phyloP scores from a whole-genome alignment of 2,113 vertebrate species.

The Syrmaticus mikado region DNA sequence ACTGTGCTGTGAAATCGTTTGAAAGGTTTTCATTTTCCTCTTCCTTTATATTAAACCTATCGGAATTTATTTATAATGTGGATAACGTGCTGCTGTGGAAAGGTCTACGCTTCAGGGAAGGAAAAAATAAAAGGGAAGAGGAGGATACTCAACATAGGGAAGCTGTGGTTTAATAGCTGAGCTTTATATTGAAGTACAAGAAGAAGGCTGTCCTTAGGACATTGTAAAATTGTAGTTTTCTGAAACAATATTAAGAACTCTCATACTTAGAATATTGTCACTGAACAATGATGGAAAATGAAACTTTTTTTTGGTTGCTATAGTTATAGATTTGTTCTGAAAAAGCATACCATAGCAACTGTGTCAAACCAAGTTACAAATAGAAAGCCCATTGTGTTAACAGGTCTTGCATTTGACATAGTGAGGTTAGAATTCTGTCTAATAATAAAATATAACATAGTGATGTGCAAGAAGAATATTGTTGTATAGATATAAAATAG shows the following conservation, averaged over 20 bases:
- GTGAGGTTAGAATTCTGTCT: not conserved
- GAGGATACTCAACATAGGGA: not conserved
- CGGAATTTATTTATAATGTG: not conserved
- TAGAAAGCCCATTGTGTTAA: not conserved
- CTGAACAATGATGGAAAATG: not conserved
- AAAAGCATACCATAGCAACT: not conserved
- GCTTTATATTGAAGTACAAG: not conserved
- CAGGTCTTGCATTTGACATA: not conserved
- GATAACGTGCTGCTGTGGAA: not conserved
- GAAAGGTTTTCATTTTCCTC: not conserved
- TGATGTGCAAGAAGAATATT: not conserved
- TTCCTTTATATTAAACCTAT: not conserved
- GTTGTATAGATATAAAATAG: not conserved
- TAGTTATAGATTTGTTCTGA: not conserved
- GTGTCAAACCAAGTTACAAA: not conserved
- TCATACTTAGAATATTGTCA: not conserved
- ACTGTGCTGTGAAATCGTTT: not conserved
- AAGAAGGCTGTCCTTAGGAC: not conserved
- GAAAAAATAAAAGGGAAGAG: not conserved
- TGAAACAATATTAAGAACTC: not conserved
- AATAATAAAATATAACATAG: not conserved
- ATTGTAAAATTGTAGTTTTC: not conserved
- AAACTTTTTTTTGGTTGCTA: not conserved
- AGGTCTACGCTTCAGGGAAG: not conserved
- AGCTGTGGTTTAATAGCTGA: not conserved